Conservation (phyloP, 2,888 invertebrate genomes). For the Chironomus riparius region DNA sequence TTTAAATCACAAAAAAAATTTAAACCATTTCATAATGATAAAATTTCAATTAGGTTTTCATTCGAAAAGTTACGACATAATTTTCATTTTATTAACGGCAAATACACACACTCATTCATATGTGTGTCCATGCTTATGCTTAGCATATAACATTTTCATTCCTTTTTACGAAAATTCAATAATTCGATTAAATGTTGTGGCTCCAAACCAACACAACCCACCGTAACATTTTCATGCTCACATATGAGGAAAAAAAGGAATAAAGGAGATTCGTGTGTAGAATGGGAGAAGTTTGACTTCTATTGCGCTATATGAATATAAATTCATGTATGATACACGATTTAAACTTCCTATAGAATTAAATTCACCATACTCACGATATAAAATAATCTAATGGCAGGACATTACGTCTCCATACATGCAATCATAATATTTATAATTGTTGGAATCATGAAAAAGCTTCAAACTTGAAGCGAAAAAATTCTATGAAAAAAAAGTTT, state of each 20-base stretch:
- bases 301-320: neutral
- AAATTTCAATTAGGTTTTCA: no score
- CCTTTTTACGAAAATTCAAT: neutral
- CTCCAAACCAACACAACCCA: neutral
- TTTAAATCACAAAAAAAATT: no score
- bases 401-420: conserved; percentile 20
- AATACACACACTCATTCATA: no score
- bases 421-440: neutral
- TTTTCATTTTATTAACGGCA: no score
- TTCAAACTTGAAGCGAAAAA: no score
- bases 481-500: no score
- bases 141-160: neutral
- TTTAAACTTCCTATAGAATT: neutral
- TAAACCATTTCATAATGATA: no score
- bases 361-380: neutral
- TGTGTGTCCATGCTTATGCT: no score
- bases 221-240: neutral
- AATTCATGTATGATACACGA: neutral
- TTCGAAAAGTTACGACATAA: no score
- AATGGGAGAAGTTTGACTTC: neutral
- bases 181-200: conserved; percentile 20
- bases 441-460: neutral
- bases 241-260: neutral
- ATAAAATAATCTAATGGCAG: neutral
- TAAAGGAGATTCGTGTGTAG: no score